Evolutionary conservation across 2,888 invertebrate genomes (phyloP).

Genomic region (Drosophila multiciliata): DNA sequence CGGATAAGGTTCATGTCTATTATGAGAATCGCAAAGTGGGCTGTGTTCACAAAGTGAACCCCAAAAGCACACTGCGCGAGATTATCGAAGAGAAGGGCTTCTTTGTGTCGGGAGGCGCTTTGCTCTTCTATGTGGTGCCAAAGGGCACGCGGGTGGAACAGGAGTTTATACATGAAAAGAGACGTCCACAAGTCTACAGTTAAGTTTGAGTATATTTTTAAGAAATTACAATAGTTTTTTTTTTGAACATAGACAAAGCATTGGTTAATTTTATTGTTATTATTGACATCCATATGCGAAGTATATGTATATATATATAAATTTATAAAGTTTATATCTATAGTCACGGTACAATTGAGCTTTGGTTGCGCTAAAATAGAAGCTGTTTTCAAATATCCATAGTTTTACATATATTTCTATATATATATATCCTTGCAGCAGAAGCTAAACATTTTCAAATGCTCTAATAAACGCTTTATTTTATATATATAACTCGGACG

Average conservation of each 20-base stretch:
- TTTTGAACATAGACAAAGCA: slow-evolving; percentile 58
- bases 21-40: slow-evolving; percentile 89
- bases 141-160: slow-evolving; percentile 78
- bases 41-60: slow-evolving; percentile 87
- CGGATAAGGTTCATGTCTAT: slow-evolving; percentile 88
- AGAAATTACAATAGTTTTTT: slow-evolving; percentile 16
- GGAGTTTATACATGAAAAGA: slow-evolving; percentile 78
- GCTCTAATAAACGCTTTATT: slow-evolving; percentile 9
- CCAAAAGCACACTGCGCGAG: slow-evolving; percentile 87
- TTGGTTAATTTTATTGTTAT: slow-evolving; percentile 45
- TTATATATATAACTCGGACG: slow-evolving; percentile 5
- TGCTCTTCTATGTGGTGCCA: slow-evolving; percentile 84
- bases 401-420: slow-evolving; percentile 7
- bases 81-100: slow-evolving; percentile 86
- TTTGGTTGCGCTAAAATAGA: slow-evolving; percentile 62
- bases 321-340: slow-evolving; percentile 31
- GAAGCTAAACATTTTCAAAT: slow-evolving; percentile 18
- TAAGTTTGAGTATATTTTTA: slow-evolving; percentile 9
- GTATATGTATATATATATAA: slow-evolving; percentile 27
- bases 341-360: slow-evolving; percentile 74
- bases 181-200: slow-evolving; percentile 77
- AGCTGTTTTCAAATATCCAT: slow-evolving; percentile 51
- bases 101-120: slow-evolving; percentile 81
- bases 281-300: slow-evolving; percentile 36
- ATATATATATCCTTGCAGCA: slow-evolving; percentile 30